Percentiles rank a stretch among this genome's conserved stretches.
Evolutionary conservation across 2,113 vertebrate genomes (phyloP).

Genomic region (Rhipidura dahli): DNA sequence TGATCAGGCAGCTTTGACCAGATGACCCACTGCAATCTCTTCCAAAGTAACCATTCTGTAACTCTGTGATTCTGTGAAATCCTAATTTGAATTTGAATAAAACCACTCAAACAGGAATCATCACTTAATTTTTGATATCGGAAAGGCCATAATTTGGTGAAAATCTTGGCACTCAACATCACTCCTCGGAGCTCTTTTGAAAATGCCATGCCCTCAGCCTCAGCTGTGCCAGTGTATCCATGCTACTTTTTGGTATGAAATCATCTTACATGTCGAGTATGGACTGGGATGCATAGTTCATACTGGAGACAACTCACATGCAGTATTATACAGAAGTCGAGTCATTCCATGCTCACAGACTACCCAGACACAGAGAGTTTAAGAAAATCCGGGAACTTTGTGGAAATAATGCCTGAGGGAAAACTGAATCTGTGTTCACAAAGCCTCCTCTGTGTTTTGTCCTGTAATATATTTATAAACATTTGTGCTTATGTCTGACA

Average conservation of each 20-base stretch:
- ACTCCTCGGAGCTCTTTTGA: fast-evolving
- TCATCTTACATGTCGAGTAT: background rate
- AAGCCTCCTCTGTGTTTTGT: background rate
- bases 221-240: fast-evolving
- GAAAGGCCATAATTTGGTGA: background rate
- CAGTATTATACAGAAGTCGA: background rate
- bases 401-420: background rate
- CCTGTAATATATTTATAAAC: background rate
- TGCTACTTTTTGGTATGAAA: background rate
- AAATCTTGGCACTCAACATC: background rate
- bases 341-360: background rate
- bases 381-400: background rate
- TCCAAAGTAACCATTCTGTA: background rate
- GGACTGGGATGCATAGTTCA: fast-evolving
- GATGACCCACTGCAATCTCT: background rate
- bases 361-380: background rate
- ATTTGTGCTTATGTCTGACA: background rate
- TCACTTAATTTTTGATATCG: background rate
- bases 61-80: background rate
- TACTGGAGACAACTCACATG: background rate
- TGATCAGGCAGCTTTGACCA: background rate
- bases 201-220: background rate
- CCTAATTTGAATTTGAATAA: background rate
- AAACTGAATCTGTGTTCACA: background rate
- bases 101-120: background rate